phyloP scores from a whole-genome alignment of 2,113 vertebrate species.

The Hemicordylus capensis region DNA sequence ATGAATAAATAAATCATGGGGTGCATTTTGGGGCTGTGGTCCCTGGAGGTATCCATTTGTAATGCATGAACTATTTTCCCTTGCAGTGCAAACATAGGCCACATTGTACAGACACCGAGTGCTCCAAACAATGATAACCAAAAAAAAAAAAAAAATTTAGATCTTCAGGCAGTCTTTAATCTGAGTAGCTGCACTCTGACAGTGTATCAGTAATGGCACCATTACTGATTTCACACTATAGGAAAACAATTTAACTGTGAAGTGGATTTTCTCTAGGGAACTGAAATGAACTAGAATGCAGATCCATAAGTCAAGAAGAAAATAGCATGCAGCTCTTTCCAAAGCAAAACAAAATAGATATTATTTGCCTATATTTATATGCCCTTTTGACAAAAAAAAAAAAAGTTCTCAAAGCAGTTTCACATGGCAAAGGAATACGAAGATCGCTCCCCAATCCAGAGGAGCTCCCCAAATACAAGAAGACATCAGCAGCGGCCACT shows the following conservation, averaged over 20 bases:
- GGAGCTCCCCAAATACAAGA: too few relatives aligned
- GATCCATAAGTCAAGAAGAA: not conserved
- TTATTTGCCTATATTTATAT: too few relatives aligned
- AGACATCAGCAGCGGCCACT: too few relatives aligned
- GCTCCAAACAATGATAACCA: not conserved
- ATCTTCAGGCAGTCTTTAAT: not conserved
- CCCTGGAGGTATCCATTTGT: not conserved
- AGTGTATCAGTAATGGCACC: slow-evolving; percentile 16
- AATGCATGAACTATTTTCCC: not conserved
- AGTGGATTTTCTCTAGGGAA: not conserved
- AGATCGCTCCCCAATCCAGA: too few relatives aligned
- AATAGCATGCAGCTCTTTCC: not conserved
- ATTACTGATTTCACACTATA: slow-evolving; percentile 8
- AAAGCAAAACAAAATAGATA: not conserved
- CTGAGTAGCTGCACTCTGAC: slow-evolving; percentile 7
- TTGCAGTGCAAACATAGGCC: slow-evolving; percentile 40
- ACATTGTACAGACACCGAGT: not conserved
- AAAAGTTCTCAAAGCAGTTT: too few relatives aligned
- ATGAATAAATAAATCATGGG: not conserved
- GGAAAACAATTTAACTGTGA: slow-evolving; percentile 22
- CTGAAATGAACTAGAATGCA: not conserved
- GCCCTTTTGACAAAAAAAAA: too few relatives aligned
- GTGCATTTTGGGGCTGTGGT: not conserved
- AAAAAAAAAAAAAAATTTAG: slow-evolving; percentile 3
- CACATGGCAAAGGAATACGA: too few relatives aligned